These are phyloP conservation scores for Rhamphomyia laevipes DNA, from an alignment of 2,888 invertebrate genomes.

Conservation along the genomic window DNA sequence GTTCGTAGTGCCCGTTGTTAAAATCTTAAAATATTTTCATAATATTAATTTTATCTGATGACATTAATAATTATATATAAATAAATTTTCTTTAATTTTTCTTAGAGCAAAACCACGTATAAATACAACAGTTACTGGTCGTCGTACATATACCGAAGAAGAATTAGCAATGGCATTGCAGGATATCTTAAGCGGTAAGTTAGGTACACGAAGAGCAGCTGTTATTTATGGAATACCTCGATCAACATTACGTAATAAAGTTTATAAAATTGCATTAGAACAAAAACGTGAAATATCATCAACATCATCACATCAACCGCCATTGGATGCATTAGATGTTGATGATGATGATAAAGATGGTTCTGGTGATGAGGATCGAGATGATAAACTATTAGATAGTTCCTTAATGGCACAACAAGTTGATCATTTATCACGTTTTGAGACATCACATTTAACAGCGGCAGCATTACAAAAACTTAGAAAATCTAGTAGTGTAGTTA, in stretches of 20 bases:
- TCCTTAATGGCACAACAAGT: slow-evolving; percentile 14
- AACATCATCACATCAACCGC: slow-evolving; percentile 29
- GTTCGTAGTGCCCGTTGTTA: no score
- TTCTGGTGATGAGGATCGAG: slow-evolving; percentile 43
- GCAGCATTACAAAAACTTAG: slow-evolving; percentile 19
- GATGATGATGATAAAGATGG: slow-evolving; percentile 40
- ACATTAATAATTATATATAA: neutral
- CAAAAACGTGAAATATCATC: slow-evolving; percentile 52
- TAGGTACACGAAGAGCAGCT: slow-evolving; percentile 87
- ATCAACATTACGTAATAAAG: slow-evolving; percentile 92
- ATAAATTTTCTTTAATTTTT: slow-evolving; percentile 6
- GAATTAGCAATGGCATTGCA: slow-evolving; percentile 88
- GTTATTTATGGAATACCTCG: slow-evolving; percentile 94
- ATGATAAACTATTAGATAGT: slow-evolving; percentile 37
- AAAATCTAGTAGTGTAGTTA: slow-evolving; percentile 15
- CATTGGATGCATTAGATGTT: slow-evolving; percentile 20
- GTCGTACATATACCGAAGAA: slow-evolving; percentile 88
- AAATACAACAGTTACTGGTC: slow-evolving; percentile 46
- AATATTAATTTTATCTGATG: no score
- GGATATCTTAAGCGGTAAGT: slow-evolving; percentile 84
- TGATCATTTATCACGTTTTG: slow-evolving; percentile 39
- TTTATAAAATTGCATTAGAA: slow-evolving; percentile 69
- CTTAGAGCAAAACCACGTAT: slow-evolving; percentile 56
- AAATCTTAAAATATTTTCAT: no score
- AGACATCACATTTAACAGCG: slow-evolving; percentile 27